Percentiles rank a stretch among this genome's conserved stretches.
These are phyloP conservation scores for Myoxocephalus aenaeus DNA, from an alignment of 2,797 vertebrate genomes.

Conservation along the genomic window DNA sequence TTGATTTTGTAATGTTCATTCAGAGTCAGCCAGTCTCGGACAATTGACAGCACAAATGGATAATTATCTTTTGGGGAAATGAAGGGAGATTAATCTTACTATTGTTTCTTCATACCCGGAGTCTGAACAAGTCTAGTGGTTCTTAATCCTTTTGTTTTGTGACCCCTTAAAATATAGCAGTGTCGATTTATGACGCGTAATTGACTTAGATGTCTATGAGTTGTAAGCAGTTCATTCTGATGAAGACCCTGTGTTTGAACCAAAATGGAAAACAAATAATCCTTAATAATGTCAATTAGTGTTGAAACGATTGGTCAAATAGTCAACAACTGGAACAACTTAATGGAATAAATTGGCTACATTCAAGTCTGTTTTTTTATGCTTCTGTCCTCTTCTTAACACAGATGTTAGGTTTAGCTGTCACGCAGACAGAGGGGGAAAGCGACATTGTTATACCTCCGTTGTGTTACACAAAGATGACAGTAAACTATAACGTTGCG, in stretches of 20 bases:
- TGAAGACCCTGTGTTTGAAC: not conserved
- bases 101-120: constrained; percentile 8
- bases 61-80: constrained; percentile 9
- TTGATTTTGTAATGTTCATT: constrained; percentile 59
- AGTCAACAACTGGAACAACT: not conserved
- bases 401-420: too few species aligned
- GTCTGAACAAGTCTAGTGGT: not conserved
- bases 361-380: too few species aligned
- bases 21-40: constrained; percentile 46
- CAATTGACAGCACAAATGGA: constrained; percentile 37
- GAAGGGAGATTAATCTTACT: constrained; percentile 9
- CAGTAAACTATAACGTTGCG: too few species aligned
- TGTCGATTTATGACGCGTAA: not conserved
- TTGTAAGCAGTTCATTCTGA: not conserved
- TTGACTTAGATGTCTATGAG: not conserved
- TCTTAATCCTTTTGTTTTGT: not conserved
- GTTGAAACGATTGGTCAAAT: not conserved
- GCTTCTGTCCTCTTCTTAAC: too few species aligned
- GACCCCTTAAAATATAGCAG: not conserved
- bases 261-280: not conserved
- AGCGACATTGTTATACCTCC: too few species aligned
- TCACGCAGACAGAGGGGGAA: too few species aligned
- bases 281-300: not conserved
- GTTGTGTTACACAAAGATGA: too few species aligned
- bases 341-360: not conserved